Percentiles rank a stretch among this genome's conserved stretches.
Conservation (phyloP, 2,113 vertebrate species). For the Nettapus auritus region DNA sequence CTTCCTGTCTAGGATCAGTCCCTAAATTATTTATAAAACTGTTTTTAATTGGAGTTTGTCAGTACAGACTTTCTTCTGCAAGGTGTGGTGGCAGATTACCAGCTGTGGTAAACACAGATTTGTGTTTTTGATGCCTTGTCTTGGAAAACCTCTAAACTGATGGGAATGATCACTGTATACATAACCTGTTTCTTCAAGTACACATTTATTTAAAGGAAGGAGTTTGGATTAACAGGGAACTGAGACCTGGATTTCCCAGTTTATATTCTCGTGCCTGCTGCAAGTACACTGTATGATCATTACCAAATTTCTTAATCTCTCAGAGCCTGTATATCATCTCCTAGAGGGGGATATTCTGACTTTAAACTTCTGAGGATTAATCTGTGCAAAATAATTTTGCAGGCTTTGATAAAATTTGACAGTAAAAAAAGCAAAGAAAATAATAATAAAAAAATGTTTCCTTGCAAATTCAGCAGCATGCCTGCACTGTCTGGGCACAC, state of each 20-base stretch:
- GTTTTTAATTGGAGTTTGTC: not conserved
- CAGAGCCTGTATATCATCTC: not conserved
- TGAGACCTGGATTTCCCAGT: not conserved
- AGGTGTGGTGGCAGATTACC: not conserved
- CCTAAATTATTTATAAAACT: not conserved
- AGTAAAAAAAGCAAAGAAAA: not conserved
- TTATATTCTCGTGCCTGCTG: not conserved
- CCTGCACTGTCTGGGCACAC: slow-evolving; percentile 50
- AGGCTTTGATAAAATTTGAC: slow-evolving; percentile 42
- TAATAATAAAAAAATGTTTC: slow-evolving; percentile 2
- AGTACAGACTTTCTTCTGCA: not conserved
- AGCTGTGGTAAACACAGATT: slow-evolving; percentile 3
- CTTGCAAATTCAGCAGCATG: slow-evolving; percentile 60
- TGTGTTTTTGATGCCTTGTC: not conserved
- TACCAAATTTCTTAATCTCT: slow-evolving; percentile 8
- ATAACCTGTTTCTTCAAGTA: slow-evolving; percentile 23
- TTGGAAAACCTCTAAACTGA: slow-evolving; percentile 1
- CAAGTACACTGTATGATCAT: not conserved
- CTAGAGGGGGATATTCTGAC: not conserved
- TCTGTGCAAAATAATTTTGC: slow-evolving; percentile 47
- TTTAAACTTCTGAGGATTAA: slow-evolving; percentile 30
- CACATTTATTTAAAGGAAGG: not conserved
- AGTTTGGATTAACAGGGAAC: slow-evolving; percentile 16
- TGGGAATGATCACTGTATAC: not conserved
- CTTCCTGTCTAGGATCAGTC: too few relatives aligned